Evolutionary conservation across 1,140 invertebrate genomes (phyloP).

Genomic region (Microplitis mediator): DNA sequence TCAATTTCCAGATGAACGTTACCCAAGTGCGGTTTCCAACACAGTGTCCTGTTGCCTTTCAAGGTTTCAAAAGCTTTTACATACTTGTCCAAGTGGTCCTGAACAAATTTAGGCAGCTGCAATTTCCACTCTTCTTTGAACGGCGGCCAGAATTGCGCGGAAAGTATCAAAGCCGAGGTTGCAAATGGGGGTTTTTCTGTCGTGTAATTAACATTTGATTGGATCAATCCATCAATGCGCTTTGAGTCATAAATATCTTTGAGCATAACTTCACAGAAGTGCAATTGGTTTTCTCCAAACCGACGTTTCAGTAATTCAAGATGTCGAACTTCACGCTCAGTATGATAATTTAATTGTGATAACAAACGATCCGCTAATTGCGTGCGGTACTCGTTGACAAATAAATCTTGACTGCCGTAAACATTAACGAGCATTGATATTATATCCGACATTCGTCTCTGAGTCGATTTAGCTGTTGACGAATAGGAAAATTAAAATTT

Average conservation of each 20-base stretch:
- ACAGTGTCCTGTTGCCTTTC: constrained; percentile 92
- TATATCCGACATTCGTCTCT: constrained; percentile 83
- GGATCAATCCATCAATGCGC: constrained; percentile 86
- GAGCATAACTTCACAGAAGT: constrained; percentile 98
- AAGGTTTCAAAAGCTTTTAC: constrained; percentile 91
- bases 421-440: constrained; percentile 98
- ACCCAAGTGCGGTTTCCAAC: constrained; percentile 93
- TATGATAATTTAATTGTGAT: constrained; percentile 85
- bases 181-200: constrained; percentile 69
- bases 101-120: constrained; percentile 81
- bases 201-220: constrained; percentile 71
- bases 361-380: constrained; percentile 91
- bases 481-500: constrained; percentile 9
- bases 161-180: constrained; percentile 86
- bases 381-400: constrained; percentile 97
- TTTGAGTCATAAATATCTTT: constrained; percentile 93
- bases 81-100: constrained; percentile 83
- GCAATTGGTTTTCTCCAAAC: constrained; percentile 94
- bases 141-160: constrained; percentile 98
- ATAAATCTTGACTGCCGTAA: constrained; percentile 97
- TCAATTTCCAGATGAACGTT: constrained; percentile 92
- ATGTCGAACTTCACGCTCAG: constrained; percentile 92
- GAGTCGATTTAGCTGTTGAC: constrained; percentile 65
- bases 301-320: constrained; percentile 92
- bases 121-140: constrained; percentile 92